These are phyloP conservation scores for Abscondita cerata DNA, from an alignment of 2,888 invertebrate species.

Conservation along the genomic window DNA sequence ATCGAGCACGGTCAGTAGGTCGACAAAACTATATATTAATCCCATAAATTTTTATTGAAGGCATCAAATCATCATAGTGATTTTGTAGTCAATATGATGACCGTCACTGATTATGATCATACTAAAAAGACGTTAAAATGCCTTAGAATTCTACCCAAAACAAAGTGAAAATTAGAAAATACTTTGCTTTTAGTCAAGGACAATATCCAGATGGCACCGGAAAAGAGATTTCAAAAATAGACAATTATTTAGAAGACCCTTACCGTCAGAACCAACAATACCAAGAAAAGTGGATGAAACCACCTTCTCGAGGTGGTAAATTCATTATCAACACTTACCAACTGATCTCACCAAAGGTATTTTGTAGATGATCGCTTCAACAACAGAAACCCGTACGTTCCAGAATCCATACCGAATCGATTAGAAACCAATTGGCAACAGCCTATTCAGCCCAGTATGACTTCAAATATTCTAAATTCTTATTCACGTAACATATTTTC, in stretches of 20 bases:
- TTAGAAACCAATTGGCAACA: slow-evolving; percentile 38
- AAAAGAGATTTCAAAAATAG: slow-evolving; percentile 43
- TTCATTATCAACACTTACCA: too few relatives aligned
- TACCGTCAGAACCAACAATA: slow-evolving; percentile 46
- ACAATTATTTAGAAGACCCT: slow-evolving; percentile 49
- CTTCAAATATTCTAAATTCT: background rate
- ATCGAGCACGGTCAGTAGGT: too few relatives aligned
- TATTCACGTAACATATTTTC: background rate
- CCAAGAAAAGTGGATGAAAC: slow-evolving; percentile 43
- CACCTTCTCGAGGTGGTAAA: slow-evolving; percentile 21
- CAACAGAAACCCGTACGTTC: slow-evolving; percentile 31
- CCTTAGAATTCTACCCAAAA: background rate
- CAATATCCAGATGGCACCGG: slow-evolving; percentile 45
- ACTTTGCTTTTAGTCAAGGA: slow-evolving; percentile 45
- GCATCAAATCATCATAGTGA: too few relatives aligned
- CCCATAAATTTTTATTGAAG: too few relatives aligned
- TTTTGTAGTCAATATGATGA: too few relatives aligned
- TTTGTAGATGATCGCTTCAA: slow-evolving; percentile 23
- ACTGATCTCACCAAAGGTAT: too few relatives aligned
- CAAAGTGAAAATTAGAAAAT: background rate
- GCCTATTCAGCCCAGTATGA: too few relatives aligned
- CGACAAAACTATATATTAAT: too few relatives aligned
- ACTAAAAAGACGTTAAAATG: background rate
- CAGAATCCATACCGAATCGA: slow-evolving; percentile 29
- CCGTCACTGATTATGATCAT: too few relatives aligned